phyloP scores from a whole-genome alignment of 2,888 invertebrate genomes.

The Diadegma fenestrale region DNA sequence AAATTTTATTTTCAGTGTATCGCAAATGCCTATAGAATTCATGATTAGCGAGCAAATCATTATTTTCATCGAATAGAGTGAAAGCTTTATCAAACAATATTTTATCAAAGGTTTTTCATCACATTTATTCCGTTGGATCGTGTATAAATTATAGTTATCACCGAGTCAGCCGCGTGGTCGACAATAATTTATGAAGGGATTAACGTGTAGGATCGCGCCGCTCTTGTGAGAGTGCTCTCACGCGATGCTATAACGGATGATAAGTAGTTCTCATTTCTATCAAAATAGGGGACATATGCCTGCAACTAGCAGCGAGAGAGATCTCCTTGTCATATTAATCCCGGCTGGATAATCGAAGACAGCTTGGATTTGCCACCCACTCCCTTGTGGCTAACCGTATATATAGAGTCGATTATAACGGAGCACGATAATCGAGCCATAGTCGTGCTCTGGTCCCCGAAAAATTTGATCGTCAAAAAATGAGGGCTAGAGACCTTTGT shows the following conservation, averaged over 20 bases:
- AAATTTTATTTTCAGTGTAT: not conserved
- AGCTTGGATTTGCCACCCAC: conserved; percentile 27
- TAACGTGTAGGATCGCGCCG: conserved; percentile 38
- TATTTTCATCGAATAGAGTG: not conserved
- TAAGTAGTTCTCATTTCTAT: conserved; percentile 51
- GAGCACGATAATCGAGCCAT: conserved; percentile 34
- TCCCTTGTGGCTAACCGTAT: not conserved
- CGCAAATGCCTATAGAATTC: not conserved
- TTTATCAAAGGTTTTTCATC: not conserved
- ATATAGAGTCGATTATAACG: conserved; percentile 17
- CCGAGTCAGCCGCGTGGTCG: conserved; percentile 22
- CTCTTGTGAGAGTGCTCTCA: conserved; percentile 36
- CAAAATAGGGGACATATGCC: conserved; percentile 24
- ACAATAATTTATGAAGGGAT: conserved; percentile 59
- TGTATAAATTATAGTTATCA: conserved; percentile 36
- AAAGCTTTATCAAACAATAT: conserved; percentile 34
- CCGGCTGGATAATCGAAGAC: conserved; percentile 72
- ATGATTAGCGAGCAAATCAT: not conserved
- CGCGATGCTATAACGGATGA: conserved; percentile 43
- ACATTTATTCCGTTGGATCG: conserved; percentile 7
- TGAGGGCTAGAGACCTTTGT: conserved; percentile 31
- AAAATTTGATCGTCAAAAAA: conserved; percentile 31
- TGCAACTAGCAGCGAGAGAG: conserved; percentile 32
- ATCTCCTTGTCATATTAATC: conserved; percentile 72
- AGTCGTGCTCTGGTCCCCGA: not conserved